These are phyloP conservation scores for Pangasius sanitwongsei DNA, from an alignment of 2,797 vertebrate genomes.

Conservation along the genomic window DNA sequence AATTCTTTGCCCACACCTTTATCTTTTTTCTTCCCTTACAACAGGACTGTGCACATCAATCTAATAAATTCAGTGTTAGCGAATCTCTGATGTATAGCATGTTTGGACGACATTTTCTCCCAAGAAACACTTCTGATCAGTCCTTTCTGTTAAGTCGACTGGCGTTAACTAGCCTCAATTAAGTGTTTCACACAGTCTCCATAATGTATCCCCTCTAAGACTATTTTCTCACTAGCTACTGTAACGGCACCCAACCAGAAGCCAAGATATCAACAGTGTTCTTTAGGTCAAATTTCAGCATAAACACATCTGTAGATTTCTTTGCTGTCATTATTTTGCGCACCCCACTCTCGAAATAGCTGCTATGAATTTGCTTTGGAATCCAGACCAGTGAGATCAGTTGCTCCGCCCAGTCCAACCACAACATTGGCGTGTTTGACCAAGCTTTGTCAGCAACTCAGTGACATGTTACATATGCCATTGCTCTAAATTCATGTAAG, in stretches of 20 bases:
- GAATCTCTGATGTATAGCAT: not conserved
- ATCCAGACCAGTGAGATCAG: slow-evolving; percentile 40
- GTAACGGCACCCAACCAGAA: slow-evolving; percentile 28
- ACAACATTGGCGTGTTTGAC: slow-evolving; percentile 25
- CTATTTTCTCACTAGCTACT: slow-evolving; percentile 35
- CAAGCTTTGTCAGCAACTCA: slow-evolving; percentile 19
- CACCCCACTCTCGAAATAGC: slow-evolving; percentile 26
- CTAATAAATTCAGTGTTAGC: not conserved
- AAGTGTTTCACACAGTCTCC: slow-evolving; percentile 38
- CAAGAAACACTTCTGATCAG: slow-evolving; percentile 55
- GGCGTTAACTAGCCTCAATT: slow-evolving; percentile 1
- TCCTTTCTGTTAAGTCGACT: slow-evolving; percentile 49
- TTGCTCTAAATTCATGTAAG: slow-evolving; percentile 40
- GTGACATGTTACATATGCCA: slow-evolving; percentile 33
- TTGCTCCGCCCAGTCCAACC: slow-evolving; percentile 41
- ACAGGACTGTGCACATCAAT: not conserved
- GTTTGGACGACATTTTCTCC: not conserved
- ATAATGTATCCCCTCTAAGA: slow-evolving; percentile 42
- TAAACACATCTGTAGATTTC: slow-evolving; percentile 33
- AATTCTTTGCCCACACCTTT: not conserved
- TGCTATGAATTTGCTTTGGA: slow-evolving; percentile 36
- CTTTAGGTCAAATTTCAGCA: slow-evolving; percentile 32
- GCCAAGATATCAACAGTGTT: slow-evolving; percentile 24
- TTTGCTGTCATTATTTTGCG: slow-evolving; percentile 26
- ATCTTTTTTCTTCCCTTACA: not conserved